These are phyloP conservation scores for Drosophila mayaguana DNA, from an alignment of 2,888 invertebrate species.

Conservation along the genomic window DNA sequence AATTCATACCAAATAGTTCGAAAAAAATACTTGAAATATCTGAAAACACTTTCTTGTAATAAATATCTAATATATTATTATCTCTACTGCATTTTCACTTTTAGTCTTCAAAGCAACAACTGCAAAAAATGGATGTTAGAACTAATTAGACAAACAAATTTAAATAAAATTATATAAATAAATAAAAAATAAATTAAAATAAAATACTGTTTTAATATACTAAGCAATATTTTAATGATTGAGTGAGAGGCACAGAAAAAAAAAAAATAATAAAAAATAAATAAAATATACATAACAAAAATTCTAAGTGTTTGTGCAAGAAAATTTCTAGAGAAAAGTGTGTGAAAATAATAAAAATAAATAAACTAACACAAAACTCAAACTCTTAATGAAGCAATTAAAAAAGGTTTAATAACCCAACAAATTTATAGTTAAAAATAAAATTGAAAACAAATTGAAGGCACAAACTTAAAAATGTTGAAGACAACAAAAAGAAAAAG, in stretches of 20 bases:
- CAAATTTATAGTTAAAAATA: constrained; percentile 24
- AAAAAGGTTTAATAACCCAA: constrained; percentile 46
- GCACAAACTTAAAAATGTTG: constrained; percentile 32
- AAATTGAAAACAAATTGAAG: constrained; percentile 3
- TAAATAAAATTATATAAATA: not conserved
- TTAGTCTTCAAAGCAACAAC: constrained; percentile 29
- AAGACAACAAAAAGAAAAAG: constrained; percentile 20
- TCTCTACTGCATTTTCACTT: constrained; percentile 13
- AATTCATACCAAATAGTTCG: too few species aligned
- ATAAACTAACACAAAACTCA: constrained; percentile 20
- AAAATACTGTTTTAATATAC: constrained; percentile 47
- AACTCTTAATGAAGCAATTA: constrained; percentile 60
- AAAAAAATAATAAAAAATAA: constrained; percentile 22
- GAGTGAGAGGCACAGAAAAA: constrained; percentile 66
- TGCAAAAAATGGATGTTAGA: constrained; percentile 54
- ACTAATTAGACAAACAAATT: constrained; percentile 36
- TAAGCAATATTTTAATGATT: constrained; percentile 74
- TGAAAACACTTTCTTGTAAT: too few species aligned
- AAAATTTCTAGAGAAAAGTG: constrained; percentile 23
- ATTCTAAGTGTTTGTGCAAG: constrained; percentile 29
- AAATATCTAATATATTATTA: not conserved
- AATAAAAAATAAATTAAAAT: constrained; percentile 17
- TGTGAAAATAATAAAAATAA: constrained; percentile 5
- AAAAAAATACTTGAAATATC: too few species aligned
- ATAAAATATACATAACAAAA: constrained; percentile 18